Base-by-base conservation (phyloP, 2,888 invertebrate species). In the Rhabditoides inermis region DNA sequence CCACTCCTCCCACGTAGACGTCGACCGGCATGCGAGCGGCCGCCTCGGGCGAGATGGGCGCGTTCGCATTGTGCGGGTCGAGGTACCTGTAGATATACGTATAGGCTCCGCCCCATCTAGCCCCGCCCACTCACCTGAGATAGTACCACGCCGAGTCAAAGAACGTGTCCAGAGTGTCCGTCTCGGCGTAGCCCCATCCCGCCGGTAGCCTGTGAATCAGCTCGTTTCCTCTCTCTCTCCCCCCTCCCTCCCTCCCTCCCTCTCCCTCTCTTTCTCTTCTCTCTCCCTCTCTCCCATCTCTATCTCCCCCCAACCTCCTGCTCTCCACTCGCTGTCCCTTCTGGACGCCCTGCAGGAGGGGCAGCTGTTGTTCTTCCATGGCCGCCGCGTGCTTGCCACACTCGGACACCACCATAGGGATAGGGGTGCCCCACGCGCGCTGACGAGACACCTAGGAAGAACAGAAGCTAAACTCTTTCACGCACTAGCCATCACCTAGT, bases 131-230 rank as follows among this genome's bases (percentile, higher is more conserved):
- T 7, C 10, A n/a, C n/a, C n/a, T n/a, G n/a, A n/a, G 40, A 40
- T 7, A 40, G 20, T 95, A 98, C 98, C 98, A 99, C 0, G 92
- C 88, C 45, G 95, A 95, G 78, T 99, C 98, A 23, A 99, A 90
- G 82, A 99, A 98, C n/a, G 98, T 99, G 76, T 99, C 98, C 88
- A 98, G 88, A 0, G 98, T 99, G 77, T 99, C 98, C 0, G 88
- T 87, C 82, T 98, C 98, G 60, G 89, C 81, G 58, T 78, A 80
- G 0, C 90, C 90, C 51, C 80, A 72, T 1, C 80, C 78, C 4
- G 78, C 79, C 15, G 45, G 44, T 2, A 56, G 39, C 12, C 56
- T 65, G 26, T 36, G 49, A 51, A 35, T 22, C 23, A n/a, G 87
- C 85, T 69, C 70, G 60, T 56, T 80, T 74, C 52, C 81, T 80